phyloP scores from a whole-genome alignment of 30 jellyfish, hydroid and myxozoan species.

The Hydractinia symbiolongicarpus region DNA sequence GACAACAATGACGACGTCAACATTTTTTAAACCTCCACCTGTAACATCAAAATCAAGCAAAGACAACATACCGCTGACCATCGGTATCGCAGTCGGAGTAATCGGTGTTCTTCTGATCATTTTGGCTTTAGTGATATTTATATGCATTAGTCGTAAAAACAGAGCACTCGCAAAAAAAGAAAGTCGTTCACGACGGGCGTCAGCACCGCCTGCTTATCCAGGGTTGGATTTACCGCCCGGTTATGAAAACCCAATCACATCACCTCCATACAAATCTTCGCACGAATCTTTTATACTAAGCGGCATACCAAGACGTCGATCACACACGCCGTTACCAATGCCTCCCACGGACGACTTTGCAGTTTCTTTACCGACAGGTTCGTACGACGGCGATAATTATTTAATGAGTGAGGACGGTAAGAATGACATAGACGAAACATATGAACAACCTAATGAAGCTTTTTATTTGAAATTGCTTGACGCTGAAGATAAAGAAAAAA shows the following conservation, averaged over 20 bases:
- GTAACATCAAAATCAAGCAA: background rate
- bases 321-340: constrained; percentile 1
- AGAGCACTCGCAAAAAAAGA: background rate
- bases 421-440: background rate
- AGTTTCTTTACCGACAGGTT: background rate
- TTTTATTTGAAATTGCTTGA: background rate
- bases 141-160: background rate
- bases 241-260: background rate
- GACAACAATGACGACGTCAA: background rate
- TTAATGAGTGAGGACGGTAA: too few relatives aligned
- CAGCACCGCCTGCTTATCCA: constrained; percentile 12
- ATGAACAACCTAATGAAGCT: constrained; percentile 4
- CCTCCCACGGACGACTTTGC: background rate
- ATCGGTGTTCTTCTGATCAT: background rate
- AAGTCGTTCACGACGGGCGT: background rate
- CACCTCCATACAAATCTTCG: background rate
- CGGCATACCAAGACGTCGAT: background rate
- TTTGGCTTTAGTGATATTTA: background rate
- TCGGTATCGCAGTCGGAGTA: constrained; percentile 1
- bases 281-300: background rate
- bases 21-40: background rate
- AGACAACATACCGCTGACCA: background rate
- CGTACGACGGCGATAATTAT: background rate
- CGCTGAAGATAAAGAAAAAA: background rate
- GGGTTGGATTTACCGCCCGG: constrained; percentile 17